Evolutionary conservation across 2,888 invertebrate genomes (phyloP).

Genomic region (Meandrusa payeni): DNA sequence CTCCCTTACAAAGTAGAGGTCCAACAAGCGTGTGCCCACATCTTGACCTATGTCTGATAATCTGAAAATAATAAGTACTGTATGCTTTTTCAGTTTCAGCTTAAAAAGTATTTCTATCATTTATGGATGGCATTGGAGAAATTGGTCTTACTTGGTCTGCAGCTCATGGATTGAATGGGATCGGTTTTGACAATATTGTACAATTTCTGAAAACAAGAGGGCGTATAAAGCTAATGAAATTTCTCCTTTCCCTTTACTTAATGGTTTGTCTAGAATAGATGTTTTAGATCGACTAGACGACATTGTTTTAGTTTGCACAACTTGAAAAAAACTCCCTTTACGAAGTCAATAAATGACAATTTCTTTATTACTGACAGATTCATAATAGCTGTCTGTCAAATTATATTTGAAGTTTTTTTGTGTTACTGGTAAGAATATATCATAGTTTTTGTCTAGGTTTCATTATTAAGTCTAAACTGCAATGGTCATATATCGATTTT

Average conservation of each 20-base stretch:
- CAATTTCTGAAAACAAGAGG: constrained; percentile 97
- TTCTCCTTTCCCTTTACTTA: constrained; percentile 96
- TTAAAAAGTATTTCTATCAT: too few species aligned
- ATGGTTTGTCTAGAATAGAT: constrained; percentile 93
- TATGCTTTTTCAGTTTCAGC: too few species aligned
- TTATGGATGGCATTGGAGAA: too few species aligned
- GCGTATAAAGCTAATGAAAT: constrained; percentile 96
- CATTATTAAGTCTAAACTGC: too few species aligned
- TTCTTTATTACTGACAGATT: too few species aligned
- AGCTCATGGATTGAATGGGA: constrained; percentile 97
- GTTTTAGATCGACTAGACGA: constrained; percentile 83
- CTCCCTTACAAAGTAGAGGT: constrained; percentile 96
- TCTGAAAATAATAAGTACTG: constrained; percentile 77
- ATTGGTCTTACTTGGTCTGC: constrained; percentile 95
- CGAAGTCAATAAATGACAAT: too few species aligned
- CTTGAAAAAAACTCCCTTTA: too few species aligned
- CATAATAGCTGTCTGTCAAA: too few species aligned
- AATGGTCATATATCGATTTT: too few species aligned
- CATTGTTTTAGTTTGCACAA: constrained; percentile 44
- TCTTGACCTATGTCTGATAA: constrained; percentile 96
- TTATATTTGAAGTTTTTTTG: too few species aligned
- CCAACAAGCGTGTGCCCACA: constrained; percentile 96
- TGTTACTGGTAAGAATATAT: too few species aligned
- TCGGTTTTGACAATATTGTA: constrained; percentile 98
- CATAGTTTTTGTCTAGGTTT: too few species aligned